Base-by-base conservation (phyloP, 2,113 vertebrate species). In the Alethe diademata region DNA sequence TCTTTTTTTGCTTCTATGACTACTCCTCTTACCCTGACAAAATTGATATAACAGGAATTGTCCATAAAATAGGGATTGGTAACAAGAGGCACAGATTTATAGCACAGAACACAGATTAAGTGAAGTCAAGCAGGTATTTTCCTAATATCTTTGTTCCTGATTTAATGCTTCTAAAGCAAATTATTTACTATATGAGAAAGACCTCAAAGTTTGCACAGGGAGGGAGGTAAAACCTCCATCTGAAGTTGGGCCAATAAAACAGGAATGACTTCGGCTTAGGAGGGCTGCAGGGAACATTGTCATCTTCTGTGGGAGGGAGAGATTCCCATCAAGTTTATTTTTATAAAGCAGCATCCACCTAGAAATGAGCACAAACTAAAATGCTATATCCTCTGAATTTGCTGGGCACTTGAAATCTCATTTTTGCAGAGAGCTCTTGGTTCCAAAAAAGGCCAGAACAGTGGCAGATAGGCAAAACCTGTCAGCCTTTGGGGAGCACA, bases 271-370 rank as follows among this genome's bases (percentile, higher is more conserved):
- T 79, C 7, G 48, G 56, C 16, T 86, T 75, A 47, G 67, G 48
- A 95, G 29, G 84, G 76, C 76, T 88, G 75, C 86, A 95, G 56
- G 75, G 64, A 95, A 73, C 61, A 31, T 92, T 1, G 2, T 80
- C 96, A 90, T 18, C 67, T 96, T 79, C 82, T 78, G 90, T 88
- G 86, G 88, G 92, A 94, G 92, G 82, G 78, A 88, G 89, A 94
- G 71, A 86, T 71, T 90, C 93, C 66, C 12, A 0, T 93, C 82
- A 94, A 88, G 78, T 86, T 93, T 93, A 90, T 96, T 95, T 94
- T 93, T 96, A 94, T 58, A 90, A 90, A 93, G 88, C 86, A 84
- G 61, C 40, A 94, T 88, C 88, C 57, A 88, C 72, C 85, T 92
- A 90, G 86, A 92, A 90, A 94, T 56, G 67, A 90, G 72, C 58